These are phyloP conservation scores for Monochamus alternatus DNA, from an alignment of 2,888 invertebrate species.

Conservation along the genomic window DNA sequence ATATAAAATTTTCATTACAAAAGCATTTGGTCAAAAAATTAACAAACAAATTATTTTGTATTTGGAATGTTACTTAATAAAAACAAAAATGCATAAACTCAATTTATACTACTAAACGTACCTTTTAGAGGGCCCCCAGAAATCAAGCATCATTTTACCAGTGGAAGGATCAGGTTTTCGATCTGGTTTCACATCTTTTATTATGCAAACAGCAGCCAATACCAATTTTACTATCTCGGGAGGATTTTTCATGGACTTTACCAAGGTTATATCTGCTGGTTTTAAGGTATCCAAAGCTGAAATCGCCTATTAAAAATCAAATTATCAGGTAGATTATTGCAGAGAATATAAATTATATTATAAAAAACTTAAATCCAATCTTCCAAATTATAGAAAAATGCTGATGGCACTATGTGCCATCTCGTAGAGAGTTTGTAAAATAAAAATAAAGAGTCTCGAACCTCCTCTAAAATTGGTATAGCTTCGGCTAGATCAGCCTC, in stretches of 20 bases:
- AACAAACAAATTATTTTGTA: no score
- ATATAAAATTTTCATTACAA: no score
- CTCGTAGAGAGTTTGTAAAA: no score
- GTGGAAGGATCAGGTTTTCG: slow-evolving; percentile 82
- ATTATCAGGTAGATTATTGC: neutral
- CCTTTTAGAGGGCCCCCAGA: slow-evolving; percentile 88
- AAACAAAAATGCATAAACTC: no score
- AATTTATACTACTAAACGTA: slow-evolving; percentile 14
- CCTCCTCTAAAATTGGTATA: slow-evolving; percentile 85
- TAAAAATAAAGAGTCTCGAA: neutral
- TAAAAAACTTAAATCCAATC: no score
- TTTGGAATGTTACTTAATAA: no score
- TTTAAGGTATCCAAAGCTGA: slow-evolving; percentile 88
- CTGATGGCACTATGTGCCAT: no score
- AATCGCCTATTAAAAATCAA: slow-evolving; percentile 68
- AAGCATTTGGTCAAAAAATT: no score
- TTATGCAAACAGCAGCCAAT: slow-evolving; percentile 93
- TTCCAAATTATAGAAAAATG: no score
- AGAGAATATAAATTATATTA: no score
- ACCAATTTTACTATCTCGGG: slow-evolving; percentile 87
- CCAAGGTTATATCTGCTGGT: slow-evolving; percentile 87
- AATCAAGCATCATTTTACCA: slow-evolving; percentile 83
- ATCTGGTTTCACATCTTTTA: slow-evolving; percentile 86
- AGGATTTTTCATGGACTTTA: slow-evolving; percentile 92
- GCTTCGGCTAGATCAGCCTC: slow-evolving; percentile 93